These are phyloP conservation scores for Brachypodius melanocephalos DNA, from an alignment of 2,113 vertebrate genomes.

Conservation along the genomic window DNA sequence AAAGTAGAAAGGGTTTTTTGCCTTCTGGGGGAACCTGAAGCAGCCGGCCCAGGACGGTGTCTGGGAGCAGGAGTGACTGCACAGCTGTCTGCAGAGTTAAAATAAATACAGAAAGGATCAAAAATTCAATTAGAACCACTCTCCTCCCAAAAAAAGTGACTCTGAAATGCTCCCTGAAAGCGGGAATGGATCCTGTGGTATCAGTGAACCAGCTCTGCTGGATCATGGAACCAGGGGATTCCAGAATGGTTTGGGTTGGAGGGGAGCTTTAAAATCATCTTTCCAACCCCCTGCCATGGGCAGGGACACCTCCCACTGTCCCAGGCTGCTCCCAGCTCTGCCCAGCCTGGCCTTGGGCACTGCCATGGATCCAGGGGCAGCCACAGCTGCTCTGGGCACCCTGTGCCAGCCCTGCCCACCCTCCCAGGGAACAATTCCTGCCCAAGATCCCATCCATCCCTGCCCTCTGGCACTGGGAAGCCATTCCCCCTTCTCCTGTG, in stretches of 20 bases:
- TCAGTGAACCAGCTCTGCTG: neutral
- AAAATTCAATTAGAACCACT: neutral
- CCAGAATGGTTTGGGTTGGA: neutral
- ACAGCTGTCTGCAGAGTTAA: neutral
- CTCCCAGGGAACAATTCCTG: neutral
- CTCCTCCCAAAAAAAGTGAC: neutral
- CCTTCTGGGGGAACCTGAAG: neutral
- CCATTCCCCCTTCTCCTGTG: neutral
- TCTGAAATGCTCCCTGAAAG: neutral
- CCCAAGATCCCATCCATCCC: fast-evolving
- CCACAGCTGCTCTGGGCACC: neutral
- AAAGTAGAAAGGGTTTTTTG: neutral
- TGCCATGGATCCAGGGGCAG: neutral
- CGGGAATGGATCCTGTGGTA: neutral
- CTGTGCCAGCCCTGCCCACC: neutral
- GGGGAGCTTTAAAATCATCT: neutral
- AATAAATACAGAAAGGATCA: neutral
- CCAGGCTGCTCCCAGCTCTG: fast-evolving
- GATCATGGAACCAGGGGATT: neutral
- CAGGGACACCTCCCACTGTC: fast-evolving
- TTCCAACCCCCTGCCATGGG: neutral
- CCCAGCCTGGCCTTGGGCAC: neutral
- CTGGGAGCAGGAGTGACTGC: neutral
- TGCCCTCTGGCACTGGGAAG: neutral
- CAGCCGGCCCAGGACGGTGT: neutral